Percentiles rank a stretch among this genome's conserved stretches.
These are phyloP conservation scores for Caranx melampygus DNA, from an alignment of 2,113 vertebrate genomes.

Conservation along the genomic window DNA sequence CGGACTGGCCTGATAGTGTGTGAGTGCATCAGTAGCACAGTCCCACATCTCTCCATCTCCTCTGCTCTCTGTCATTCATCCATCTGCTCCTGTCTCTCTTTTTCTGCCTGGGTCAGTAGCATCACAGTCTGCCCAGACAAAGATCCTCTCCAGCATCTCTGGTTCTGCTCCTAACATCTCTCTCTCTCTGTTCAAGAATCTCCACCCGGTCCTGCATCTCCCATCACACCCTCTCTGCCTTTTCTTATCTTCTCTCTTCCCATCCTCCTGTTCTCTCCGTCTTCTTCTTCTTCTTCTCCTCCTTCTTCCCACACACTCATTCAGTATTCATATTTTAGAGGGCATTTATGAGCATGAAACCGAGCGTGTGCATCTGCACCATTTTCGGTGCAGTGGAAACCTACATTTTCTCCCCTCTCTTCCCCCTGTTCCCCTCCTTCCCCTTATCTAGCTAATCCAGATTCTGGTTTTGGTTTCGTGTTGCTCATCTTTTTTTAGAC, in stretches of 20 bases:
- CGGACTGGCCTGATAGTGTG: conserved; percentile 25
- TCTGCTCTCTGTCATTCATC: conserved; percentile 54
- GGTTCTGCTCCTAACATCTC: conserved; percentile 50
- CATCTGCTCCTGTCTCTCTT: conserved; percentile 72
- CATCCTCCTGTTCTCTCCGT: conserved; percentile 61
- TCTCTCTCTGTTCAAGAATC: conserved; percentile 56
- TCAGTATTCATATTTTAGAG: conserved; percentile 80
- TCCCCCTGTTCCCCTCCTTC: conserved; percentile 43
- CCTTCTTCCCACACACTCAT: conserved; percentile 77
- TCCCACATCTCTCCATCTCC: conserved; percentile 52
- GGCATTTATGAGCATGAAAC: conserved; percentile 72
- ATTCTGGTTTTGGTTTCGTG: conserved; percentile 67
- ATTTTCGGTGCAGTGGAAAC: conserved; percentile 72
- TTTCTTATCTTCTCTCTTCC: conserved; percentile 58
- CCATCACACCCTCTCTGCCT: conserved; percentile 37
- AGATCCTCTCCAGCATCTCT: conserved; percentile 57
- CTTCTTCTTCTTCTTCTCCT: conserved; percentile 51
- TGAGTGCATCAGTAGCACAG: conserved; percentile 20
- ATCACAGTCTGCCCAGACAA: conserved; percentile 60
- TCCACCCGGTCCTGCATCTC: conserved; percentile 46
- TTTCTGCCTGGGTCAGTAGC: conserved; percentile 67
- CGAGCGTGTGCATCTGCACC: conserved; percentile 69
- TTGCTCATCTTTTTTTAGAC: conserved; percentile 73
- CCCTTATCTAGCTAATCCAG: conserved; percentile 73
- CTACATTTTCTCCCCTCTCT: conserved; percentile 69